Percentiles rank a stretch among this genome's conserved stretches.
Evolutionary conservation across 2,888 invertebrate genomes (phyloP).

Genomic region (Physocephala rufipes): DNA sequence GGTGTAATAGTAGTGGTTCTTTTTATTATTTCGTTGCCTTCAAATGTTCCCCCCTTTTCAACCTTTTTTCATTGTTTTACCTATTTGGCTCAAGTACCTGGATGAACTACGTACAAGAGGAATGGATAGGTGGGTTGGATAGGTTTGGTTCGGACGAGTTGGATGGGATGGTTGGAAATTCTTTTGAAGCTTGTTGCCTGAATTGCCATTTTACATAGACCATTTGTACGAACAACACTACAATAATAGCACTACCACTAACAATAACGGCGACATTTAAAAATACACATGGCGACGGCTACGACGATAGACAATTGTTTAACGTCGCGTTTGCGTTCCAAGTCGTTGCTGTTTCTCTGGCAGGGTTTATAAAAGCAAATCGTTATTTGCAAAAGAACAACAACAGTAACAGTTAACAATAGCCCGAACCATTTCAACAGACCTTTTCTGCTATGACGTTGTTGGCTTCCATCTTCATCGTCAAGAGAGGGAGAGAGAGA

Average conservation of each 20-base stretch:
- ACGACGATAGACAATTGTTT: no score
- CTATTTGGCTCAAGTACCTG: conserved; percentile 7
- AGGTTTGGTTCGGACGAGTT: not conserved
- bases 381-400: not conserved
- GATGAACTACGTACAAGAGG: not conserved
- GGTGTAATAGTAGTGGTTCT: not conserved
- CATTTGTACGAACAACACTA: conserved; percentile 7
- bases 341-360: no score
- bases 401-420: conserved; percentile 1
- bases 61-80: no score
- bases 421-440: not conserved
- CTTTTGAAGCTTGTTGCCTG: conserved; percentile 9
- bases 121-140: conserved; percentile 6
- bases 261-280: no score
- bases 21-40: not conserved
- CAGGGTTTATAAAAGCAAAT: conserved; percentile 7
- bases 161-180: not conserved
- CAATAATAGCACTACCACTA: not conserved
- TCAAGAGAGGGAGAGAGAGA: no score
- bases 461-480: no score
- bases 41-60: no score
- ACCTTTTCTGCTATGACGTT: no score
- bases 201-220: conserved; percentile 11
- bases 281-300: no score
- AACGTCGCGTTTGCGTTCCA: no score